Evolutionary conservation across 2,797 vertebrate species (phyloP).

Genomic region (Gallirallus australis): DNA sequence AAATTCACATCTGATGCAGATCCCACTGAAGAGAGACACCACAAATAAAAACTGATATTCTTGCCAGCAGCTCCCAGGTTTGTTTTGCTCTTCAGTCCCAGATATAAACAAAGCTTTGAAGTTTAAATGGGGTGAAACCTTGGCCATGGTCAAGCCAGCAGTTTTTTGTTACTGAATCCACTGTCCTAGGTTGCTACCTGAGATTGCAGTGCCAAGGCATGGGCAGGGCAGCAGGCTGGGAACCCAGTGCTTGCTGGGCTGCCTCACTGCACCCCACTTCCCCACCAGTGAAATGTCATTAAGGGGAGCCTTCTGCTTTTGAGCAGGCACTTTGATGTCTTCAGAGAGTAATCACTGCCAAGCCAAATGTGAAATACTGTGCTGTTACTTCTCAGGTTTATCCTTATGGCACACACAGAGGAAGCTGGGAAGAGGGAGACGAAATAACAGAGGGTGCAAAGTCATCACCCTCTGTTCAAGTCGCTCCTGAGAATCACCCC

Average conservation of each 20-base stretch:
- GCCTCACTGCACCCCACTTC: background rate
- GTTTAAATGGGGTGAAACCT: background rate
- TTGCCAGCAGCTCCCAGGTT: background rate
- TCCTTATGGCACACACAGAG: background rate
- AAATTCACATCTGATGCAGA: slow-evolving; percentile 11
- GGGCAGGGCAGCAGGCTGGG: background rate
- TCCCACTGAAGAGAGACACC: background rate
- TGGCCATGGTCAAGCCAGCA: background rate
- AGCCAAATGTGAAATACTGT: slow-evolving; percentile 34
- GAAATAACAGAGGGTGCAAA: background rate
- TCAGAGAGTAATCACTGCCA: background rate
- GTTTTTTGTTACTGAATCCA: background rate
- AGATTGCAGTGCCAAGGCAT: background rate
- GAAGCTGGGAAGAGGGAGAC: background rate
- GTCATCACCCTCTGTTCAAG: background rate
- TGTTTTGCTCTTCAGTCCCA: background rate
- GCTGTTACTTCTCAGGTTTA: background rate
- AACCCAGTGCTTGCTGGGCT: background rate
- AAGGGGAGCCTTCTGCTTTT: background rate
- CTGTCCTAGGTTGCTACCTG: background rate
- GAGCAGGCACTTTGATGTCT: slow-evolving; percentile 2
- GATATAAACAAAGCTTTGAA: background rate
- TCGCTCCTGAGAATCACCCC: background rate
- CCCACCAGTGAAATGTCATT: fast-evolving
- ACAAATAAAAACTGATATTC: background rate